Conservation (phyloP, 2,888 invertebrate species). For the Myathropa florea region DNA sequence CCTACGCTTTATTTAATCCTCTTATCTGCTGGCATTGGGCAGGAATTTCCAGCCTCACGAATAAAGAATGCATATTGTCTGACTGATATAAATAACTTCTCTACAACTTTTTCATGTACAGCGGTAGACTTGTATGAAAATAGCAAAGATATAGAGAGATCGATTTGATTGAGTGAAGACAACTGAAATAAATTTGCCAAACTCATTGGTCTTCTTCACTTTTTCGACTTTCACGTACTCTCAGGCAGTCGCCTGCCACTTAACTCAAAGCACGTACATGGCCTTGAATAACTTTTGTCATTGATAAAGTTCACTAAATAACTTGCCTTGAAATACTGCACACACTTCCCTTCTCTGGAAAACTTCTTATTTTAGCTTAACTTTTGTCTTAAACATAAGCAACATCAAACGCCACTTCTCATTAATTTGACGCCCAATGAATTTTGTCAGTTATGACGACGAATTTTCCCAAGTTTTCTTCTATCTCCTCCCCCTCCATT, state of each 20-base stretch:
- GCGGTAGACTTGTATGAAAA: neutral
- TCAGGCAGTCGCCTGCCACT: neutral
- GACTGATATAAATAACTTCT: no score
- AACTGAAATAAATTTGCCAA: neutral
- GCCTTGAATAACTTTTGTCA: neutral
- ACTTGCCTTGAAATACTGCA: neutral
- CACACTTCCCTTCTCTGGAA: neutral
- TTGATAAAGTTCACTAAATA: neutral
- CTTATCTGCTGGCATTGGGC: no score
- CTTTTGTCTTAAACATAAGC: neutral
- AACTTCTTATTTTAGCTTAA: neutral
- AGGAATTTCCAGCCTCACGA: no score
- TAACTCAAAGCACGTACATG: neutral
- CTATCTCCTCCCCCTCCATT: neutral
- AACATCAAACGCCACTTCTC: neutral
- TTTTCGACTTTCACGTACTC: neutral
- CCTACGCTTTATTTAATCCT: no score
- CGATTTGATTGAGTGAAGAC: neutral
- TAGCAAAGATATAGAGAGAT: neutral
- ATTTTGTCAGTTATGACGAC: conserved; percentile 28
- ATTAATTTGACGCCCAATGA: conserved; percentile 17
- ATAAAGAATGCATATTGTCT: no score
- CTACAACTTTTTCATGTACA: neutral
- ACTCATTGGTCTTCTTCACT: neutral
- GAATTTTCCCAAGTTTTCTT: conserved; percentile 13